Evolutionary conservation across 2,888 invertebrate species (phyloP), one percentile per base, ranked within the genome.

Genomic region (Parnassius orleans): DNA sequence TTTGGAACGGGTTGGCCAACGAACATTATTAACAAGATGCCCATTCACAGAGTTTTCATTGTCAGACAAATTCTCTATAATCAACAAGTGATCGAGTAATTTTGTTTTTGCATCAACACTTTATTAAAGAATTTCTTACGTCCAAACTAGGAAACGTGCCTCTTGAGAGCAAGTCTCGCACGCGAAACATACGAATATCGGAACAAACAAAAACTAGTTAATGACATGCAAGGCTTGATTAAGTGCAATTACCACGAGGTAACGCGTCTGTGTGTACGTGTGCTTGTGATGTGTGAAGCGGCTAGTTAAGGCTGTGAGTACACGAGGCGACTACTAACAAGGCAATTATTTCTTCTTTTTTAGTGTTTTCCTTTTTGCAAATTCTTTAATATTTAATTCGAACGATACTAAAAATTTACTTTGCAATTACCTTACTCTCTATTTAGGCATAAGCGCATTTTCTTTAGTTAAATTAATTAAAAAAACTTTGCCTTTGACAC

Each of bases 191-290:
- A 51, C 46, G 19, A 46, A 52, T 41, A 46, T 46, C 11, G 24
- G 9, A 15, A 41, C 12, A 9, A 2, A 59, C 44, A 63, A 63
- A 63, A 63, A 63, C 58, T 52, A 55, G 63, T 55, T 59, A 63
- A 63, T 59, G 14, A 63, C 42, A 63, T 63, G 63, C 59, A 63
- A n/a, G 41, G 42, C 46, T 54, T 57, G 15, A 57, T 54, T 46
- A 61, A 56, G 44, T 11, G 51, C 63, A 59, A 52, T 63, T 58
- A 55, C 55, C 46, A 50, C 42, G 12, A 14, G 48, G 43, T 14
- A 33, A 46, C 47, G 11, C 9, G 47, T 43, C 11, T 11, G 46
- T 50, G 19, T 56, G 24, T n/a, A 60, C 33, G 11, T 9, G 3
- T 3, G 52, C 3, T 15, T 7, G n/a, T n/a, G 60, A 33, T 12